A percentile compares a stretch with the other conserved stretches of the same genome.
These are phyloP conservation scores for Baronia brevicornis DNA, from an alignment of 2,888 invertebrate species.

Conservation along the genomic window DNA sequence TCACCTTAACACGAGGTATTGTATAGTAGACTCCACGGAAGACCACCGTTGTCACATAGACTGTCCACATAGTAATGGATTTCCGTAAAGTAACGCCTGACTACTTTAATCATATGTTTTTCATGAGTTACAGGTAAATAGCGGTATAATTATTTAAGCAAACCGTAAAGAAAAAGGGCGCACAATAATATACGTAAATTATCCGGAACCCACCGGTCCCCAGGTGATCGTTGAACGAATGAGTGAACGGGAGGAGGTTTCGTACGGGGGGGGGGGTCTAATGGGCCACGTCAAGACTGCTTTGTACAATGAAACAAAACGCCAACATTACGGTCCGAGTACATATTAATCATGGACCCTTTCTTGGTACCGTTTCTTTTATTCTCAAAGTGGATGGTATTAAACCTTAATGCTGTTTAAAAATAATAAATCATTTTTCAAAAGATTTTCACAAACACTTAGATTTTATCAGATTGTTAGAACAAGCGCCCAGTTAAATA, in stretches of 20 bases:
- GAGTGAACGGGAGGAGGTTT: conserved; percentile 43
- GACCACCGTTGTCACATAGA: no score
- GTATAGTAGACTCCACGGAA: no score
- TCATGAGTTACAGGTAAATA: no score
- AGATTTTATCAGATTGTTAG: no score
- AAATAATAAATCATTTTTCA: no score
- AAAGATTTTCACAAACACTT: no score
- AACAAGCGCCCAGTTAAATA: no score
- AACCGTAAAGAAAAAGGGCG: conserved; percentile 28
- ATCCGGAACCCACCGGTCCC: conserved; percentile 46
- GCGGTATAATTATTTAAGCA: no score
- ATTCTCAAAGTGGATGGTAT: conserved; percentile 13
- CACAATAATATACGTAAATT: conserved; percentile 43
- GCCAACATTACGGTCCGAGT: conserved; percentile 41
- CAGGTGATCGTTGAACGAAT: conserved; percentile 57
- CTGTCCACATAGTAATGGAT: no score
- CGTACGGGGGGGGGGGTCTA: conserved; percentile 37
- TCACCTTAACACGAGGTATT: no score
- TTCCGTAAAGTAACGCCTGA: no score
- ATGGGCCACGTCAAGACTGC: conserved; percentile 58
- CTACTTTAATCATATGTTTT: no score
- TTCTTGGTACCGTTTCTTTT: conserved; percentile 25
- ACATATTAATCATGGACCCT: conserved; percentile 39
- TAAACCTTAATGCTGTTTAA: conserved; percentile 13
- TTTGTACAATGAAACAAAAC: conserved; percentile 59